Evolutionary conservation across 2,113 vertebrate genomes (phyloP), one percentile per base, ranked within the genome.

Genomic region (Podilymbus podiceps): DNA sequence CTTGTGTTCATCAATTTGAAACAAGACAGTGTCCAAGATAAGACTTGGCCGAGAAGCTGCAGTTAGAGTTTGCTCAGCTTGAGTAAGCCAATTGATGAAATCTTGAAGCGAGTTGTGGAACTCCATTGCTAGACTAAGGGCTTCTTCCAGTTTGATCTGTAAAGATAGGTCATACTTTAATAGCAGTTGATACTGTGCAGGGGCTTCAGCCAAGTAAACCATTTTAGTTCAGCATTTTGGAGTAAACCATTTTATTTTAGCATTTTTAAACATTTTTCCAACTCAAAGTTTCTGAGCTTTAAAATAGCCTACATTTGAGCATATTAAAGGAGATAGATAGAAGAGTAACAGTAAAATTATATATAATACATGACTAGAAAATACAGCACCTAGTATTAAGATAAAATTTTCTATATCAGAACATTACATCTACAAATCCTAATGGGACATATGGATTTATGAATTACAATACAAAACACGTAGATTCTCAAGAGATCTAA

Each of bases 1-100:
- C 99, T 99, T 99, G 97, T 99, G 99, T 94, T 99, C 99, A 95
- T 99, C 99, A 72, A 99, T 99, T 98, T 99, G 99, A 98, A 99
- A 99, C 96, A 99, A 97, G 97, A 99, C 98, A 83, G 99, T 99
- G 93, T 99, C 99, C 97, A 99, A 97, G 90, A 99, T 99, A 95
- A 99, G 99, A 95, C 99, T 99, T 95, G 99, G 99, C 24, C 99
- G 98, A 49, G 99, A 99, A 92, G 98, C 98, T 95, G 99, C 98
- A 92, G 98, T 99, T 31, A 99, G 98, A 15, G 98, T 99, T 97
- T 99, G 99, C 90, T 99, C 99, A 7, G 99, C 99, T 85, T 99
- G 99, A 49, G 99, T 99, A 56, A 99, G 98, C 99, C 99, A 99
- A 93, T 99, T 99, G 98, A 99, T 99, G 97, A 99, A 99, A 97